Base-by-base conservation (phyloP, 1,140 invertebrate genomes). In the Drosophila willistoni region DNA sequence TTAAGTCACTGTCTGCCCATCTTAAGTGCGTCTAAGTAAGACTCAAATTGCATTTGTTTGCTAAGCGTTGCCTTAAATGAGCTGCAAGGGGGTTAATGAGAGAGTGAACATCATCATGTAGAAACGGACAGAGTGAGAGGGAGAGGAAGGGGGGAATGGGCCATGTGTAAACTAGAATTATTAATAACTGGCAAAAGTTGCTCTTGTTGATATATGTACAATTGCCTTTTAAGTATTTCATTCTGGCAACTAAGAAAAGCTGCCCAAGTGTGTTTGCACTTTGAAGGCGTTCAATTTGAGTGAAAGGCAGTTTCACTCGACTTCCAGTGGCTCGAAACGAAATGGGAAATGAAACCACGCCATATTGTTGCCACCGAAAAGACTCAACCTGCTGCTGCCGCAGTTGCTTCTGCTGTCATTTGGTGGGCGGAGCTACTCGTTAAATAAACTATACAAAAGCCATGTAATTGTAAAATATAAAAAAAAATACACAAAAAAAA, bases 271-370 rank as follows among this genome's bases (percentile, higher is more conserved):
- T 73, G 72, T 76, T 80, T 79, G 73, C 81, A 77, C 81, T 80
- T 77, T 41, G 65, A 64, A 75, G 78, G 76, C 78, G 78, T 71
- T 79, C 68, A 81, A 77, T 56, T 55, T 22, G 5, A 44, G 60
- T 34, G 51, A 36, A 41, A 65, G 68, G 17, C 44, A 69, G 66
- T 77, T 80, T 54, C 79, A 86, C 83, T 83, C 83, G 77, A 76
- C 51, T 86, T 87, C 83, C 83, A 86, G 73, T 62, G 67, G 36
- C 54, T 56, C 55, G 78, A 71, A 86, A 87, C 82, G 64, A 70
- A 81, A 61, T 82, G 82, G 75, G 69, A 41, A 85, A 57, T 86
- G 83, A 57, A 85, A 85, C 78, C 68, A 86, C 83, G 83, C 83
- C 83, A 86, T 86, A 77, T 86, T 86, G 76, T 76, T 77, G 61